These are phyloP conservation scores for Phrynosoma platyrhinos DNA, from an alignment of 2,113 vertebrate genomes.

Conservation along the genomic window DNA sequence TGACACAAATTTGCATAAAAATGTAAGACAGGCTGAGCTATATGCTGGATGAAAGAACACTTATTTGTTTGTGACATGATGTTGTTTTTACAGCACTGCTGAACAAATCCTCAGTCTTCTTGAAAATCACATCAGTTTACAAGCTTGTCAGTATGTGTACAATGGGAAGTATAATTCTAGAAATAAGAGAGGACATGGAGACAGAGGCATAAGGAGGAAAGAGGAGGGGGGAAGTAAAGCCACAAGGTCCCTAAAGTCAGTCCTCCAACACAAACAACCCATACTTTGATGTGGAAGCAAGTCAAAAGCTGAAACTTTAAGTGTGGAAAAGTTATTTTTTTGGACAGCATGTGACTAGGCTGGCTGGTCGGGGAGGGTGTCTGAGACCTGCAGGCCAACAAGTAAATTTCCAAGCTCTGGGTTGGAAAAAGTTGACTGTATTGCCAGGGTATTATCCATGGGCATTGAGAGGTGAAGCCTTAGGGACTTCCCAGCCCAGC, in stretches of 20 bases:
- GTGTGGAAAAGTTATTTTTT: too few species aligned
- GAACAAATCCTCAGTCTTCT: conserved; percentile 16
- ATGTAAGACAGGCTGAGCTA: conserved; percentile 49
- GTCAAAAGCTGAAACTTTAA: too few species aligned
- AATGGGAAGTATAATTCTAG: neutral
- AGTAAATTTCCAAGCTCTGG: neutral
- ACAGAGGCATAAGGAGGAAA: neutral
- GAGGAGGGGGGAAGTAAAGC: neutral
- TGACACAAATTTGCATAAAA: conserved; percentile 2
- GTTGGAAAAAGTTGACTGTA: neutral
- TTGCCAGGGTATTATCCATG: neutral
- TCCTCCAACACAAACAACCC: neutral
- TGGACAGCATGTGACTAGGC: too few species aligned
- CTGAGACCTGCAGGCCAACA: neutral
- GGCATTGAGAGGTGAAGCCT: too few species aligned
- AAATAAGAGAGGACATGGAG: neutral
- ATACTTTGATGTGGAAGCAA: neutral
- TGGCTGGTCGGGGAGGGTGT: too few species aligned
- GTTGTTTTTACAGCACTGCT: neutral
- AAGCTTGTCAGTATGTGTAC: neutral
- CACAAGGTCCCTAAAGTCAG: neutral
- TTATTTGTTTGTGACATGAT: conserved; percentile 23
- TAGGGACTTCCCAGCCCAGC: too few species aligned
- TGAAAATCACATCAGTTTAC: neutral
- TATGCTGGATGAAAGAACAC: conserved; percentile 35